Conservation (phyloP, 1,140 invertebrate species). For the Cepaea nemoralis region DNA sequence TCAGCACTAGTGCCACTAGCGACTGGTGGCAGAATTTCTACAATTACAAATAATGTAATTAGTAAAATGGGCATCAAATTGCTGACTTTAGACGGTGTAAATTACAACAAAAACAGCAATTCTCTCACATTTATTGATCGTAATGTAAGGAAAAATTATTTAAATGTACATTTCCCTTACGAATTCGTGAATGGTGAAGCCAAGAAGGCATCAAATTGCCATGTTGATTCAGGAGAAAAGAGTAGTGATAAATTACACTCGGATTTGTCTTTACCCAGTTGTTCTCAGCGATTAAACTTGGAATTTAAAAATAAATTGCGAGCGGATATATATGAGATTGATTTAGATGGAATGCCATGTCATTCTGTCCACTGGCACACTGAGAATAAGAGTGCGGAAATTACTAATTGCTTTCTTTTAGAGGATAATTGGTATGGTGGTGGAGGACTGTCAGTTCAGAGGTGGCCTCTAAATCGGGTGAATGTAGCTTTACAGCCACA, state of each 20-base stretch:
- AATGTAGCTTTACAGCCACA: slow-evolving; percentile 57
- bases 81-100: background rate
- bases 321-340: background rate
- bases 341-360: slow-evolving; percentile 14
- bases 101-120: background rate
- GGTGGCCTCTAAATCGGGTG: slow-evolving; percentile 72
- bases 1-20: background rate
- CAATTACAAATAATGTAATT: background rate
- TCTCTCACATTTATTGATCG: background rate
- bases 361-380: slow-evolving; percentile 28
- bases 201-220: background rate
- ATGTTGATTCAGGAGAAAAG: background rate
- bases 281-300: background rate
- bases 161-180: background rate
- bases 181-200: background rate
- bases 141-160: background rate
- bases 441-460: slow-evolving; percentile 66
- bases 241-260: too few species aligned
- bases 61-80: background rate
- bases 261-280: background rate
- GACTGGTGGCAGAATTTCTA: background rate
- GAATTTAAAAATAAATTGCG: background rate
- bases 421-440: slow-evolving; percentile 67
- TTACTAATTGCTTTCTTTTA: slow-evolving; percentile 2
- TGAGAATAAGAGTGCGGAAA: background rate